Evolutionary conservation across 1,140 invertebrate genomes (phyloP), one percentile per base, ranked within the genome.

Genomic region (Potamilus streckersoni): DNA sequence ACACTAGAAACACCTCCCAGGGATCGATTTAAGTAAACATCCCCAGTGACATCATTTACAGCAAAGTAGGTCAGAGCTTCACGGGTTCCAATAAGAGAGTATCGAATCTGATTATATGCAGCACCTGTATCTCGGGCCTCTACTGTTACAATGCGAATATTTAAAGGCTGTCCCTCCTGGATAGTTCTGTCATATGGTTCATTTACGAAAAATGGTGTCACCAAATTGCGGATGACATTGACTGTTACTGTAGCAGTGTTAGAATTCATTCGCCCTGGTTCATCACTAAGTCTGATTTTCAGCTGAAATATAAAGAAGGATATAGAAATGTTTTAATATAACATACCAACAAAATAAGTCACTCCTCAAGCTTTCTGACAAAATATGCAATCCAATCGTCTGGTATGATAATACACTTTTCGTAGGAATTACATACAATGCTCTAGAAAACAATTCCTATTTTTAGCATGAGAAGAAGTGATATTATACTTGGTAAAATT

Each of bases 21-120:
- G 55, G 72, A 62, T 49, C 72, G 77, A 19, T n/a, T 69, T 19
- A 79, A 17, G 63, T n/a, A 74, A 6, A 86, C 76, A 1, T 31
- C 17, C 5, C 82, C 81, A n/a, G 60, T 73, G 64, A 93, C 95
- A 0, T 94, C 93, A 87, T 97, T 94, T 57, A 98, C 94, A 11
- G 95, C 92, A 88, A 98, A 98, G 63, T 79, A 83, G 57, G 76
- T 76, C 14, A 79, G 67, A 2, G 83, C 83, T 69, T 78, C 78
- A 55, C 76, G 80, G 73, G 86, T 81, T 38, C 87, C 87, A 63
- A 82, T 77, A 19, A 85, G 65, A 8, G 63, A n/a, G 38, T 77
- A 77, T 17, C 55, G 1, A 16, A 77, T 70, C 20, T 78, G 80
- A 19, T 67, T 69, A 17, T 83, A 78, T 1, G 68, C 58, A 68